Evolutionary conservation across 1,140 invertebrate species (phyloP), one percentile per base, ranked within the genome.

Genomic region (Aphis gossypii): DNA sequence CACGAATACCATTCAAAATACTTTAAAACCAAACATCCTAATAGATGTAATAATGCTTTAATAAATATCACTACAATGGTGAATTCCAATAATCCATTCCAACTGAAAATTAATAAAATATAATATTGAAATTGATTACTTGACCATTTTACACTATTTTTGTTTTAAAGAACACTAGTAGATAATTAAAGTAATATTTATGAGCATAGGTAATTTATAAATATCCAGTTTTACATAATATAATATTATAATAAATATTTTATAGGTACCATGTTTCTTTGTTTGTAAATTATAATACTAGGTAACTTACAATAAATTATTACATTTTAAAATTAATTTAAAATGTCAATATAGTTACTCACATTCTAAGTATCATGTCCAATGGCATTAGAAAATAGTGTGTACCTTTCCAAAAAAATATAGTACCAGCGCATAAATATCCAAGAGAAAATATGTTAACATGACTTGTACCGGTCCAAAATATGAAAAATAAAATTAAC

Each of bases 351-450:
- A 76, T 14, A 18, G 7, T 88, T 56, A 56, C 87, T 89, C 9
- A 89, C 87, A 56, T 51, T 89, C 56, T 56, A 23, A 54, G 9
- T 38, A 89, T 89, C 54, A 14, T 54, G 1, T 30, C 9, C n/a
- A 56, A 38, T 38, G 87, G 87, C 87, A 89, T 89, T 38, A 89
- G 20, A 56, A 23, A 89, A 89, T 89, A 89, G n/a, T 54, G 56
- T 25, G 48, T 54, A 11, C 87, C 87, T 89, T 89, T 89, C 87
- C 51, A 54, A 38, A 89, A 89, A 21, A 89, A 89, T 38, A 89
- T 5, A 23, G 46, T 51, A 41, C 87, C 87, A 38, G 51, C 51
- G 56, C 46, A 54, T 51, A 89, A 89, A 41, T 89, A 89, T 1
- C 87, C 87, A 11, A 89, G 51, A 25, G 87, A 89, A 89, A 89